phyloP scores from a whole-genome alignment of 2,888 invertebrate genomes.

The Julus scandinavius region DNA sequence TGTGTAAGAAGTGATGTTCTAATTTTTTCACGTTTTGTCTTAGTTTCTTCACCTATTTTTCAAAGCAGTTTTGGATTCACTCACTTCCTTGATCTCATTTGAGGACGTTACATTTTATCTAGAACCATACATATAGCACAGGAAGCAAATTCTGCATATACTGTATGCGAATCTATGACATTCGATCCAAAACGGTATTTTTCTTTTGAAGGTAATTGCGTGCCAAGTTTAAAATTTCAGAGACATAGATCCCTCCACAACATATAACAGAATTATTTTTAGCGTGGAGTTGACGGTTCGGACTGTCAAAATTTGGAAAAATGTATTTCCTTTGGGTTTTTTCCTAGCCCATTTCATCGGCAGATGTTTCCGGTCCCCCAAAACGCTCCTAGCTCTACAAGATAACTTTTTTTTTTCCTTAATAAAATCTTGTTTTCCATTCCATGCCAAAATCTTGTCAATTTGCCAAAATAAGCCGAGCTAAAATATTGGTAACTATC shows the following conservation, averaged over 20 bases:
- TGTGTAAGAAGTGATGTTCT: too few species aligned
- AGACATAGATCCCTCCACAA: not conserved
- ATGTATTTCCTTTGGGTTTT: constrained; percentile 39
- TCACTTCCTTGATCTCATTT: not conserved
- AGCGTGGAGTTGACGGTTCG: not conserved
- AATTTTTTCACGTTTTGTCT: too few species aligned
- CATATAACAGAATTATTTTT: not conserved
- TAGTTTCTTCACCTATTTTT: too few species aligned
- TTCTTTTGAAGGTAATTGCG: not conserved
- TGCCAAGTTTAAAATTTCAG: not conserved
- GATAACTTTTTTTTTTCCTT: not conserved
- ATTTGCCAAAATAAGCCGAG: constrained; percentile 14
- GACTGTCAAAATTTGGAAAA: constrained; percentile 42
- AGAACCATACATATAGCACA: not conserved
- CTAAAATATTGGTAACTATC: constrained; percentile 38
- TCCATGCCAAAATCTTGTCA: constrained; percentile 10
- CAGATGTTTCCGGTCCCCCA: constrained; percentile 37
- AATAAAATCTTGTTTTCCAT: not conserved
- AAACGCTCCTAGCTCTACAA: not conserved
- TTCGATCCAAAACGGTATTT: not conserved
- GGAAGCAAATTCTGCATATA: not conserved
- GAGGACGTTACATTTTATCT: not conserved
- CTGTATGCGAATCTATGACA: not conserved
- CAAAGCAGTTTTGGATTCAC: not conserved
- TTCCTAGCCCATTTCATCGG: constrained; percentile 5